These are phyloP conservation scores for Drosophila dunni DNA, from an alignment of 1,140 invertebrate species.

Conservation along the genomic window DNA sequence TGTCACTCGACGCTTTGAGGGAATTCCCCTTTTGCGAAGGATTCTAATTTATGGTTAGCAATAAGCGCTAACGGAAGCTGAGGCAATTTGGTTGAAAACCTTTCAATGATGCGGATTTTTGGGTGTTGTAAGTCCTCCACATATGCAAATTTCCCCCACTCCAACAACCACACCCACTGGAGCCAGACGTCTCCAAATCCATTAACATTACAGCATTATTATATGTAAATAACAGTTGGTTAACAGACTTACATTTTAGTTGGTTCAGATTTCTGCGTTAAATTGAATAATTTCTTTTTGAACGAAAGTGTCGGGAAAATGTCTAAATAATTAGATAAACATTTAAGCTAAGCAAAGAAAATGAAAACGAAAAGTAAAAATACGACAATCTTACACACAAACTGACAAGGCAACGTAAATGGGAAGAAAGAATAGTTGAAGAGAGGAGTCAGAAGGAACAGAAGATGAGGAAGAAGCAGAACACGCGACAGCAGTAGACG, in stretches of 20 bases:
- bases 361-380: slow-evolving; percentile 50
- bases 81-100: slow-evolving; percentile 51
- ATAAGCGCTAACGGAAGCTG: slow-evolving; percentile 44
- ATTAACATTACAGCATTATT: slow-evolving; percentile 15
- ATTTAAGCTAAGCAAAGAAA: slow-evolving; percentile 65
- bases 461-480: slow-evolving; percentile 16
- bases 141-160: slow-evolving; percentile 8
- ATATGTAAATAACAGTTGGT: slow-evolving; percentile 8
- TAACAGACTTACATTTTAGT: slow-evolving; percentile 14
- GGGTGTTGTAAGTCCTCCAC: not conserved
- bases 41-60: slow-evolving; percentile 55
- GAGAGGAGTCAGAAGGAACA: not conserved
- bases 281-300: slow-evolving; percentile 60
- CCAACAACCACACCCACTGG: not conserved
- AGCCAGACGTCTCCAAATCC: not conserved
- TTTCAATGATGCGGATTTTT: slow-evolving; percentile 16
- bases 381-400: slow-evolving; percentile 41
- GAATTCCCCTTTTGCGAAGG: slow-evolving; percentile 12
- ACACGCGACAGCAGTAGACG: slow-evolving; percentile 47
- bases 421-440: not conserved
- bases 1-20: slow-evolving; percentile 34
- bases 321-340: slow-evolving; percentile 80
- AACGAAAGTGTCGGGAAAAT: slow-evolving; percentile 47
- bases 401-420: slow-evolving; percentile 32
- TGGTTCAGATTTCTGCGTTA: slow-evolving; percentile 57